Percentiles rank a stretch among this genome's conserved stretches.
Evolutionary conservation across 2,888 invertebrate species (phyloP).

Genomic region (Syrphus vitripennis): DNA sequence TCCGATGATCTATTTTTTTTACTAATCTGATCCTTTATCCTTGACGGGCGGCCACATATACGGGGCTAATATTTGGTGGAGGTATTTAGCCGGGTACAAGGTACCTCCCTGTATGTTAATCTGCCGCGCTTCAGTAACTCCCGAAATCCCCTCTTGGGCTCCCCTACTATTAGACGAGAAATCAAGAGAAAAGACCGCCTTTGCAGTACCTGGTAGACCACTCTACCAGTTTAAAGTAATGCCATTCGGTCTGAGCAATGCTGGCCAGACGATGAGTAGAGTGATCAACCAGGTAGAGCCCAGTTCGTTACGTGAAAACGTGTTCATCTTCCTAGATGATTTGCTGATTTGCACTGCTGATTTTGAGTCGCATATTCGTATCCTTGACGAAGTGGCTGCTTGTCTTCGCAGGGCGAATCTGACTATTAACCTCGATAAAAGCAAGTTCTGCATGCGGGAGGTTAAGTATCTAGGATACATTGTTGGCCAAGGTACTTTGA

Average conservation of each 20-base stretch:
- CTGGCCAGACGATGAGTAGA: neutral
- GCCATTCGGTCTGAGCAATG: neutral
- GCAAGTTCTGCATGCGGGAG: too few species aligned
- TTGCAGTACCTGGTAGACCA: neutral
- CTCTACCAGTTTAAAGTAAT: neutral
- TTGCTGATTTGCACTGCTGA: neutral
- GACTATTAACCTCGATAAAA: neutral
- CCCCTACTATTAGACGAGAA: neutral
- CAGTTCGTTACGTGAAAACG: neutral
- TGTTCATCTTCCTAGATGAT: conserved; percentile 8
- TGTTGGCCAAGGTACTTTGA: neutral
- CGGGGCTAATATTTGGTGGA: too few species aligned
- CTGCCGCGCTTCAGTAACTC: too few species aligned
- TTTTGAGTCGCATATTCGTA: too few species aligned
- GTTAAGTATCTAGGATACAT: neutral
- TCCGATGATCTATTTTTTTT: too few species aligned
- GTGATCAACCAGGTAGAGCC: neutral
- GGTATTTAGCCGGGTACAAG: too few species aligned
- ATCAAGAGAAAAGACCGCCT: too few species aligned
- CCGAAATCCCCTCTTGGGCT: too few species aligned
- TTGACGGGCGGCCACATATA: too few species aligned
- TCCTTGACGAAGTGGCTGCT: neutral
- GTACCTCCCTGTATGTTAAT: too few species aligned
- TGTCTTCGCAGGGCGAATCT: neutral
- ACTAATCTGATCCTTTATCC: too few species aligned